These are phyloP conservation scores for Parnassius mnemosyne DNA, from an alignment of 2,888 invertebrate genomes.

Conservation along the genomic window DNA sequence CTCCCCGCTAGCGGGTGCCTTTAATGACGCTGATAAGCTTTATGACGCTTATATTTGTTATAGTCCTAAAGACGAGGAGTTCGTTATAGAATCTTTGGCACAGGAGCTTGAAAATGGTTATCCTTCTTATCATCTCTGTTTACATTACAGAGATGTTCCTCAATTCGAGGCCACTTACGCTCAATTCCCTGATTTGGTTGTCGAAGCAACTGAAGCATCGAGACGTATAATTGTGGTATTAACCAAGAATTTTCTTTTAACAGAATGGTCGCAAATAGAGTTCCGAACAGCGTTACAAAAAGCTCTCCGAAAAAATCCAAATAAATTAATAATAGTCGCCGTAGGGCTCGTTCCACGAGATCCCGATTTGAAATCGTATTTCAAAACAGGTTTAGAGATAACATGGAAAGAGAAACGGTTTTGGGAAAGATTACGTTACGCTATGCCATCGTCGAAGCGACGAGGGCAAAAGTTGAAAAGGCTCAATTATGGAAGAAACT, in stretches of 20 bases:
- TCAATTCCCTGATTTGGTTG: slow-evolving; percentile 86
- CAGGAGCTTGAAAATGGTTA: slow-evolving; percentile 91
- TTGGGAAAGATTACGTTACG: slow-evolving; percentile 95
- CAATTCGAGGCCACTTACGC: slow-evolving; percentile 85
- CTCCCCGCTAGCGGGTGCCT: slow-evolving; percentile 84
- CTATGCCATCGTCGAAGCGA: slow-evolving; percentile 90
- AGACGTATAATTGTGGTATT: slow-evolving; percentile 92
- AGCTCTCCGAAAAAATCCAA: slow-evolving; percentile 89
- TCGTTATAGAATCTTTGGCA: slow-evolving; percentile 91
- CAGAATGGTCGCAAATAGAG: slow-evolving; percentile 96
- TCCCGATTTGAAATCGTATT: slow-evolving; percentile 92
- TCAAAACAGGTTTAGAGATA: slow-evolving; percentile 92
- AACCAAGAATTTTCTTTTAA: slow-evolving; percentile 92
- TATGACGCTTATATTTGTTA: slow-evolving; percentile 97
- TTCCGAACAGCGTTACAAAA: slow-evolving; percentile 94
- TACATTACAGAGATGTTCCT: slow-evolving; percentile 93
- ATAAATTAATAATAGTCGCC: slow-evolving; percentile 92
- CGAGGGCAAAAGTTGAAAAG: slow-evolving; percentile 77
- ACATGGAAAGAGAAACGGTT: slow-evolving; percentile 95
- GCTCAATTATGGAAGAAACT: slow-evolving; percentile 87
- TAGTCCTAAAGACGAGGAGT: slow-evolving; percentile 94
- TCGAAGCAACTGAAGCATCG: slow-evolving; percentile 93
- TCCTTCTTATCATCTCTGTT: slow-evolving; percentile 90
- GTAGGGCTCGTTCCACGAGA: slow-evolving; percentile 91
- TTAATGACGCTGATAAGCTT: slow-evolving; percentile 91